These are phyloP conservation scores for Callionymus lyra DNA, from an alignment of 2,113 vertebrate species.

Conservation along the genomic window DNA sequence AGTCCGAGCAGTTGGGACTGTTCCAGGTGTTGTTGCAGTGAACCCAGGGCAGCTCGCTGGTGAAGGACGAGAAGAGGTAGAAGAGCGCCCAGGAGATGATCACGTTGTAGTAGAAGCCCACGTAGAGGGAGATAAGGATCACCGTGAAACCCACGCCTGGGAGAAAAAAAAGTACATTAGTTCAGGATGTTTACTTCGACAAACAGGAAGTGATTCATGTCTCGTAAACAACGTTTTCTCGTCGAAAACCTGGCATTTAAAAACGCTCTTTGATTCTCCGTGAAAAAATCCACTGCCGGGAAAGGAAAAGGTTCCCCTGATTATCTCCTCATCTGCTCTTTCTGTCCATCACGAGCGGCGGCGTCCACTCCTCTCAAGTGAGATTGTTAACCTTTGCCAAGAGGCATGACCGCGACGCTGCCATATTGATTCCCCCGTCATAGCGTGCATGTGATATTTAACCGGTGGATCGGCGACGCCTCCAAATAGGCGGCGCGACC, in stretches of 20 bases:
- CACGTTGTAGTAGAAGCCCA: conserved; percentile 80
- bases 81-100: conserved; percentile 79
- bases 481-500: conserved; percentile 50
- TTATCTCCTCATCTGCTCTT: conserved; percentile 52
- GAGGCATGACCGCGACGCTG: conserved; percentile 30
- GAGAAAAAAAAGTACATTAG: background rate
- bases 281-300: background rate
- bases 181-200: no score
- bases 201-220: no score
- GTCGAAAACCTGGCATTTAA: no score
- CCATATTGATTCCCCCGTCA: conserved; percentile 41
- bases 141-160: conserved; percentile 78
- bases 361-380: conserved; percentile 28
- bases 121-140: conserved; percentile 77
- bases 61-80: conserved; percentile 76
- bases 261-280: no score
- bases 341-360: conserved; percentile 22
- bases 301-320: conserved; percentile 1
- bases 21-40: conserved; percentile 87
- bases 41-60: conserved; percentile 79
- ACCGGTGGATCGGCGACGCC: conserved; percentile 27
- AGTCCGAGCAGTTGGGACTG: conserved; percentile 75
- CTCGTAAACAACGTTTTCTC: no score
- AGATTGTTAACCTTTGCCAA: conserved; percentile 48
- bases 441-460: conserved; percentile 56